These are phyloP conservation scores for Cichlasoma orientale DNA, from an alignment of 2,797 vertebrate species.

Conservation along the genomic window DNA sequence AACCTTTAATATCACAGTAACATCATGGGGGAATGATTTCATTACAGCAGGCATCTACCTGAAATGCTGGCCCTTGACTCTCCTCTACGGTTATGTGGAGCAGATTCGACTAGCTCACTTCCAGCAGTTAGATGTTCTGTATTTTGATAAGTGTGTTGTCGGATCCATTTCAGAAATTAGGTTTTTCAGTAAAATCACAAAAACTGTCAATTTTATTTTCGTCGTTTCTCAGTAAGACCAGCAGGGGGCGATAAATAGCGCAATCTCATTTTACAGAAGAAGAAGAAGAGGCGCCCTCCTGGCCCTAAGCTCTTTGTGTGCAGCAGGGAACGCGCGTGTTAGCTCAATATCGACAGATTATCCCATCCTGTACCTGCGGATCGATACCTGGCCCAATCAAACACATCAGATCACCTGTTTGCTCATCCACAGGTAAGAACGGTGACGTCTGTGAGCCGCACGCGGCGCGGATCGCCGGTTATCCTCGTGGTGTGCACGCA, in stretches of 20 bases:
- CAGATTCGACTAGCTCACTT: not conserved
- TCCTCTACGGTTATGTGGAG: not conserved
- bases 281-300: not conserved
- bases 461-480: not conserved
- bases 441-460: not conserved
- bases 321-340: not conserved
- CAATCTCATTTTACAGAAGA: not conserved
- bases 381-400: not conserved
- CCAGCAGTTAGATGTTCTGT: not conserved
- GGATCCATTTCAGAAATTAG: not conserved
- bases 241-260: not conserved
- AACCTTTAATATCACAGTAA: too few species aligned
- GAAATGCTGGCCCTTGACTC: too few species aligned
- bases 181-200: not conserved
- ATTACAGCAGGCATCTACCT: too few species aligned
- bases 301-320: slow-evolving; percentile 16
- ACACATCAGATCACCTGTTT: not conserved
- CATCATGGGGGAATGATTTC: too few species aligned
- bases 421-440: slow-evolving; percentile 1
- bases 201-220: not conserved
- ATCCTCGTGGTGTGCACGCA: not conserved
- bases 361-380: not conserved
- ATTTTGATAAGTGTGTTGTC: not conserved
- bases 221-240: not conserved
- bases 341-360: not conserved